Evolutionary conservation across 2,113 vertebrate genomes (phyloP), one percentile per base, ranked within the genome.

Genomic region (Drymodes brunneopygia): DNA sequence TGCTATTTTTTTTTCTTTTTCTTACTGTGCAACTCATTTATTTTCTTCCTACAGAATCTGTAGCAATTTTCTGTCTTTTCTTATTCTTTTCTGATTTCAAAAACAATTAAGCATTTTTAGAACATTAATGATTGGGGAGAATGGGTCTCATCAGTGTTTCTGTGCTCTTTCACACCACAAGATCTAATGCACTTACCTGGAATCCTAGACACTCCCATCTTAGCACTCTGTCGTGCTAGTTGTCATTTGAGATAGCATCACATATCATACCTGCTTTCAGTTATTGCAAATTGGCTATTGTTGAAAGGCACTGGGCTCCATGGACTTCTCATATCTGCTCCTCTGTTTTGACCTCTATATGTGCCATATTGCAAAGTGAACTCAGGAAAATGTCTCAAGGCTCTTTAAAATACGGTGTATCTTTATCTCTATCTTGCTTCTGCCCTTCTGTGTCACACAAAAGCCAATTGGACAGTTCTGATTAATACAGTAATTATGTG

Each of bases 401-500:
- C 22, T 90, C 47, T 84, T 86, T 95, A 94, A 78, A 95, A 95
- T 66, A 78, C 50, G 47, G 58, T 23, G 22, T 86, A 83, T 96
- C 91, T 97, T 97, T 96, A 93, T 97, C 96, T 97, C 72, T 84
- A 75, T 84, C 88, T 97, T 94, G 89, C 97, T 97, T 97, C 96
- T 96, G 94, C 97, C 97, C 97, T 98, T 97, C 94, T 95, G 91
- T 97, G 96, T 95, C 93, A 97, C 95, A 95, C 48, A 78, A 65
- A 97, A 98, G 94, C 94, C 91, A 95, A 97, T 94, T 97, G 97
- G 96, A 98, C 89, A 96, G 96, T 96, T 98, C 97, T 98, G 98
- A 98, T 98, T 98, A 97, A 98, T 98, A 96, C 33, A 93, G 97
- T 98, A 98, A 98, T 98, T 98, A 98, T 94, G 95, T 92, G 93